Percentiles rank a stretch among this genome's conserved stretches.
These are phyloP conservation scores for Dynastes grantii DNA, from an alignment of 2,888 invertebrate species.

Conservation along the genomic window DNA sequence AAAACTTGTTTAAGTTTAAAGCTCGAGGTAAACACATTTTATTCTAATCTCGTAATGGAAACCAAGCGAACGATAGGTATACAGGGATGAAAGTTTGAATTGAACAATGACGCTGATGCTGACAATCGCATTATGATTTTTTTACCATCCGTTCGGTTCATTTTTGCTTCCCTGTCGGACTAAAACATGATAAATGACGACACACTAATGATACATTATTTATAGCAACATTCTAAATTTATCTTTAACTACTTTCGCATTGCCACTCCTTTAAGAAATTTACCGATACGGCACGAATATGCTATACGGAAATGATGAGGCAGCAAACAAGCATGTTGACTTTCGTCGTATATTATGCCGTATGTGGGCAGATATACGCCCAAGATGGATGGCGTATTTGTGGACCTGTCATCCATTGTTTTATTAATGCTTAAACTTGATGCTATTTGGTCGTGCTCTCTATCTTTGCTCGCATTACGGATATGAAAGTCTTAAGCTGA, in stretches of 20 bases:
- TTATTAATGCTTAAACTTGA: constrained; percentile 7
- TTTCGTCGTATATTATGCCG: constrained; percentile 13
- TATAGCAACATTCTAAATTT: constrained; percentile 16
- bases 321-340: constrained; percentile 28
- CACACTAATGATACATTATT: constrained; percentile 22
- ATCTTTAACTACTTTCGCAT: constrained; percentile 25
- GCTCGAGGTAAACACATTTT: not conserved
- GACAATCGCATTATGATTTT: constrained; percentile 5
- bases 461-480: not conserved
- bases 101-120: not conserved
- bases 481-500: not conserved
- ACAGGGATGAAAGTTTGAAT: not conserved
- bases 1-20: constrained; percentile 30
- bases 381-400: constrained; percentile 27
- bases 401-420: constrained; percentile 4
- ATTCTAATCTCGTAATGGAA: not conserved
- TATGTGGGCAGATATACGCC: constrained; percentile 1
- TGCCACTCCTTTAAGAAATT: constrained; percentile 14
- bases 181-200: constrained; percentile 24
- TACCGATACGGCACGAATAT: constrained; percentile 12
- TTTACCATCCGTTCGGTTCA: not conserved
- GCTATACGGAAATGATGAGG: constrained; percentile 13
- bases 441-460: constrained; percentile 7
- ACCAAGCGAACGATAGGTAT: not conserved
- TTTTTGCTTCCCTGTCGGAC: not conserved